Evolutionary conservation across 2,113 vertebrate species (phyloP).

Genomic region (Rhynchomys soricoides): DNA sequence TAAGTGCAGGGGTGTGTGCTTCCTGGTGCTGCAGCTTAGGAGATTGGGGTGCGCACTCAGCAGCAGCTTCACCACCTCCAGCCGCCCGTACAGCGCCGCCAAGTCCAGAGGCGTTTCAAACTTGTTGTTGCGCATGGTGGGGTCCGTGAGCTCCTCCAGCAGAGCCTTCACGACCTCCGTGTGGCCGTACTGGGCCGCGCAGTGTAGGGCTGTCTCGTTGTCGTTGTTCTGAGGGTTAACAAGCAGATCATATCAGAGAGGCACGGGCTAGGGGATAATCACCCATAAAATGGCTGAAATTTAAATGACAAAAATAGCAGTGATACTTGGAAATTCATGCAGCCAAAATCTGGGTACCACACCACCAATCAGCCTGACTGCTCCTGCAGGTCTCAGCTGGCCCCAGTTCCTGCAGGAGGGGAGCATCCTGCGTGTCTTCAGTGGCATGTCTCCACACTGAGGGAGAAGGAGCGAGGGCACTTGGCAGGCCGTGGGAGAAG

Average conservation of each 20-base stretch:
- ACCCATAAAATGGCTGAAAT: constrained; percentile 65
- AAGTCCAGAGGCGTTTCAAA: constrained; percentile 98
- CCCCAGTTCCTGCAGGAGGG: background rate
- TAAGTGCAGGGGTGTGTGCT: constrained; percentile 96
- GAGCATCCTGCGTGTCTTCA: background rate
- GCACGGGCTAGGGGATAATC: fast-evolving
- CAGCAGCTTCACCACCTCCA: constrained; percentile 98
- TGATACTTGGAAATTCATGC: background rate
- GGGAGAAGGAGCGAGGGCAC: background rate
- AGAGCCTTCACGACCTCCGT: constrained; percentile 95
- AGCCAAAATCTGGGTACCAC: background rate
- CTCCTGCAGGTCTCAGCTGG: background rate
- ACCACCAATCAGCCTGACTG: too few relatives aligned
- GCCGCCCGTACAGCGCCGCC: constrained; percentile 95
- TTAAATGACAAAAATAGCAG: constrained; percentile 79
- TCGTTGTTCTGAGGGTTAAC: constrained; percentile 93
- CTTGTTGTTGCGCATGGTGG: constrained; percentile 99
- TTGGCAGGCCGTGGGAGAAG: background rate
- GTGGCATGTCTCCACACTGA: background rate
- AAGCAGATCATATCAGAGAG: background rate
- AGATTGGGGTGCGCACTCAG: constrained; percentile 97
- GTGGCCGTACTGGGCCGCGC: constrained; percentile 98
- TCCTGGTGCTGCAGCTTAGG: constrained; percentile 95
- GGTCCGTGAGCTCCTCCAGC: constrained; percentile 97
- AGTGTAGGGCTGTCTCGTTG: constrained; percentile 98